Evolutionary conservation across 1,140 invertebrate species (phyloP).

Genomic region (Anagrus nilaparvatae): DNA sequence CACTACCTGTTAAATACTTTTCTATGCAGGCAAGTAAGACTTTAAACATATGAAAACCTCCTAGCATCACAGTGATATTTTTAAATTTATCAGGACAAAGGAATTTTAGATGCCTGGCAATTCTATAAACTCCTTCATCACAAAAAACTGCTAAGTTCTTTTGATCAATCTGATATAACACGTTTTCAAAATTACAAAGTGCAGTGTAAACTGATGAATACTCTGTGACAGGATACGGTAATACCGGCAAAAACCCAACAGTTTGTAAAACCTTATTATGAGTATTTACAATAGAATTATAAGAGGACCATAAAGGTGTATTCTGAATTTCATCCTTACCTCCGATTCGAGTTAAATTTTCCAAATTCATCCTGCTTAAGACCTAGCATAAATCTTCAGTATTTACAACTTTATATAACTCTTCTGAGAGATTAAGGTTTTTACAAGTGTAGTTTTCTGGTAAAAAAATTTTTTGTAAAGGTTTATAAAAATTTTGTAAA

Average conservation of each 20-base stretch:
- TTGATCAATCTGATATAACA: neutral
- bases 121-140: conserved; percentile 3
- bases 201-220: neutral
- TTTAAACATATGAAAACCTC: conserved; percentile 15
- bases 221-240: neutral
- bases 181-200: conserved; percentile 2
- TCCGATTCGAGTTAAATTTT: too few species aligned
- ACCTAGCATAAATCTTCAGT: too few species aligned
- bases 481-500: too few species aligned
- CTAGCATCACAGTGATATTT: conserved; percentile 6
- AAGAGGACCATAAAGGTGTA: too few species aligned
- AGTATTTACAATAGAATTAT: too few species aligned
- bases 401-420: too few species aligned
- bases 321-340: too few species aligned
- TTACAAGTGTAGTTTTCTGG: too few species aligned
- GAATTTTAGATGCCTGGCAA: neutral
- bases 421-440: too few species aligned
- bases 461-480: too few species aligned
- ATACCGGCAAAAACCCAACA: neutral
- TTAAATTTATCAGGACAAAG: neutral
- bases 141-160: neutral
- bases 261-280: too few species aligned
- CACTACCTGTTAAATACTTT: conserved; percentile 14
- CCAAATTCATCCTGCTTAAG: too few species aligned
- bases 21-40: conserved; percentile 4